phyloP scores from a whole-genome alignment of 2,888 invertebrate species.

The Patella pellucida region DNA sequence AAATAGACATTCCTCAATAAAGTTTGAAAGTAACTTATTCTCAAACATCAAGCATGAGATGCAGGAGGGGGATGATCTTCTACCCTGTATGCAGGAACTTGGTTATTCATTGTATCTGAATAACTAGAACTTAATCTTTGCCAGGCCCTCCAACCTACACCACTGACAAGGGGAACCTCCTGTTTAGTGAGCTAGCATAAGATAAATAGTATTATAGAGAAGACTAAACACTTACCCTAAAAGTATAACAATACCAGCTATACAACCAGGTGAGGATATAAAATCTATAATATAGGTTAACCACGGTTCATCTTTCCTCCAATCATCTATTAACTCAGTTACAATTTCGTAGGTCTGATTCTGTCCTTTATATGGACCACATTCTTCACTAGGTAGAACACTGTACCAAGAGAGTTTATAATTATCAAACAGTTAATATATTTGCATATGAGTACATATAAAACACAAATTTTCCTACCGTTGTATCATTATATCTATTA shows the following conservation, averaged over 20 bases:
- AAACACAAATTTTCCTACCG: too few relatives aligned
- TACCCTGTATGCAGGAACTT: too few relatives aligned
- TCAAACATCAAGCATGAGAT: neutral
- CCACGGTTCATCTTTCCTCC: conserved; percentile 37
- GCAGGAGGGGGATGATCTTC: neutral
- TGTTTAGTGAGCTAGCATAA: too few relatives aligned
- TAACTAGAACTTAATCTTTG: too few relatives aligned
- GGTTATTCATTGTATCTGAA: neutral
- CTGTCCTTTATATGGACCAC: conserved; percentile 64
- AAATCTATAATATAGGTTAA: conserved; percentile 51
- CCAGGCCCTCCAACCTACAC: too few relatives aligned
- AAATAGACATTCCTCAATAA: neutral
- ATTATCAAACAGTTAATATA: too few relatives aligned
- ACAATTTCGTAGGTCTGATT: conserved; percentile 60
- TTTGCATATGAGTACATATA: too few relatives aligned
- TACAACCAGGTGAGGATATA: conserved; percentile 61
- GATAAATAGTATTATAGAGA: neutral
- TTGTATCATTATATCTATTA: too few relatives aligned
- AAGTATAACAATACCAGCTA: conserved; percentile 56
- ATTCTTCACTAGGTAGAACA: conserved; percentile 55
- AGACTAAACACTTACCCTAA: conserved; percentile 58
- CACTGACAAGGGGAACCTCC: too few relatives aligned
- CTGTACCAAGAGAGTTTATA: conserved; percentile 38
- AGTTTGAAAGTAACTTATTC: neutral
- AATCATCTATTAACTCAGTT: conserved; percentile 45